Percentiles rank a stretch among this genome's conserved stretches.
These are phyloP conservation scores for Hylaeus volcanicus DNA, from an alignment of 1,140 invertebrate species.

Conservation along the genomic window DNA sequence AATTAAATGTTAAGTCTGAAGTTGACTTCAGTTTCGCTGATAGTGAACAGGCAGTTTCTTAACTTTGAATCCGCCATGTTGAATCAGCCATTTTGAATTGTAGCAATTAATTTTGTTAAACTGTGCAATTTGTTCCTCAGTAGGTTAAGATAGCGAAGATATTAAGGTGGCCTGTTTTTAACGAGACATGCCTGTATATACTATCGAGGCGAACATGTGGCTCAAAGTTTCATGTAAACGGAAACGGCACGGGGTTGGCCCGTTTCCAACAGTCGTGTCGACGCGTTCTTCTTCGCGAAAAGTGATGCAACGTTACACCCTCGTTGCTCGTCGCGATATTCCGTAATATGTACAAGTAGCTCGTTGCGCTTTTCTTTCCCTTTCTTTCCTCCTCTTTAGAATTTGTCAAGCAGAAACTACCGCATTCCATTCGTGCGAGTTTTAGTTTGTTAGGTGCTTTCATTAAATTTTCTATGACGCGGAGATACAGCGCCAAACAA, in stretches of 20 bases:
- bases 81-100: too few relatives aligned
- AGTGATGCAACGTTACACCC: constrained; percentile 43
- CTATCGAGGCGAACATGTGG: background rate
- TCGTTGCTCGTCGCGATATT: constrained; percentile 21
- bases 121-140: too few relatives aligned
- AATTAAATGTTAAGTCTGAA: too few relatives aligned
- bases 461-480: background rate
- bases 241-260: constrained; percentile 28
- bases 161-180: too few relatives aligned
- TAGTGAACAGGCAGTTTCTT: too few relatives aligned
- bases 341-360: constrained; percentile 20
- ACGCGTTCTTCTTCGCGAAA: constrained; percentile 21
- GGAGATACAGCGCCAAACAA: background rate
- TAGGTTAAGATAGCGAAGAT: too few relatives aligned
- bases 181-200: too few relatives aligned
- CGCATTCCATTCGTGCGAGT: constrained; percentile 23
- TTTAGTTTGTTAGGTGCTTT: background rate
- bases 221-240: constrained; percentile 48
- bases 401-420: constrained; percentile 7
- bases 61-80: too few relatives aligned
- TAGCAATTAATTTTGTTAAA: too few relatives aligned
- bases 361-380: constrained; percentile 13
- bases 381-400: background rate
- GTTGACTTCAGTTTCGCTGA: too few relatives aligned
- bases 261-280: constrained; percentile 17